These are phyloP conservation scores for Pipra filicauda DNA, from an alignment of 2,113 vertebrate species.

Conservation along the genomic window DNA sequence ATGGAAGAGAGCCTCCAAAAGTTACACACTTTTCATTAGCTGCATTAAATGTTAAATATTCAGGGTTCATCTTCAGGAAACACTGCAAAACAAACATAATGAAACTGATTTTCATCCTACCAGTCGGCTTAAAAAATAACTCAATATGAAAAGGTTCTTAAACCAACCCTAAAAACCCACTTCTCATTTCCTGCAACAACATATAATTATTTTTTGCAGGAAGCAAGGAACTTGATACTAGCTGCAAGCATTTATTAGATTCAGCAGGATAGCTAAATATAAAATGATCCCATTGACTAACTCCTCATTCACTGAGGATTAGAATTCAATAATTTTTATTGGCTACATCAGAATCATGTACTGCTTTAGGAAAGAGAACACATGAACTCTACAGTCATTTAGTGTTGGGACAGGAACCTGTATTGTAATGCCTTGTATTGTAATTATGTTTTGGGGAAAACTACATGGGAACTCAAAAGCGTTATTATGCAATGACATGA, in stretches of 20 bases:
- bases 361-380: neutral
- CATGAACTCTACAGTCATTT: neutral
- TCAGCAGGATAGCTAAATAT: neutral
- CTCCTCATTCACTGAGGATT: neutral
- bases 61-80: slow-evolving; percentile 72
- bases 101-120: neutral
- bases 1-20: slow-evolving; percentile 81
- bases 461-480: neutral
- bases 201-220: neutral
- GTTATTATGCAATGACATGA: neutral
- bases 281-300: neutral
- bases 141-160: neutral
- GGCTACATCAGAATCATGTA: neutral
- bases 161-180: neutral
- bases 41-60: slow-evolving; percentile 65
- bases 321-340: neutral
- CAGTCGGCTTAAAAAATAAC: neutral
- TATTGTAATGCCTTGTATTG: neutral
- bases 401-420: neutral
- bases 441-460: neutral
- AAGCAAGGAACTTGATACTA: neutral
- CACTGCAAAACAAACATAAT: slow-evolving; percentile 81
- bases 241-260: neutral
- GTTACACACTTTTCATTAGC: slow-evolving; percentile 79
- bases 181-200: neutral